Conservation (phyloP, 2,888 invertebrate species). For the Apodemia duryi region DNA sequence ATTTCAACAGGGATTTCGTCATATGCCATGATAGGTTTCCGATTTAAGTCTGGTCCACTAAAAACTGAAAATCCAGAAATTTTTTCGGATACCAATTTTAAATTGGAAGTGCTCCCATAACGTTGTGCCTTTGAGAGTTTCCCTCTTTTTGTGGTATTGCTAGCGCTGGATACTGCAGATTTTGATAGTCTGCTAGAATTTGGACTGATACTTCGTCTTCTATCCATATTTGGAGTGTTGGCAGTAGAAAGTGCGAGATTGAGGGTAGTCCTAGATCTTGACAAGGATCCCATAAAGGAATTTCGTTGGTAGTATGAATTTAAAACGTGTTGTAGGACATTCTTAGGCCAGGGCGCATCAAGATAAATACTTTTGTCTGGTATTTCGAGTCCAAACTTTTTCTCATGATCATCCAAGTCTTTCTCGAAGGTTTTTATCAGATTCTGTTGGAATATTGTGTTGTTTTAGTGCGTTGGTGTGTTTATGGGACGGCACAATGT, state of each 20-base stretch:
- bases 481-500: conserved; percentile 42
- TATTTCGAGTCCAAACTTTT: conserved; percentile 59
- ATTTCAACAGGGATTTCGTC: conserved; percentile 36
- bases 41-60: conserved; percentile 43
- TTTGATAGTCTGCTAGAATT: conserved; percentile 39
- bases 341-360: conserved; percentile 66
- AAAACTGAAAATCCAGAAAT: conserved; percentile 69
- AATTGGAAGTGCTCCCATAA: conserved; percentile 63
- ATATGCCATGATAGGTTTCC: conserved; percentile 69
- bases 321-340: conserved; percentile 64
- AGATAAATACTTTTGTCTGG: conserved; percentile 51
- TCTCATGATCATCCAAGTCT: conserved; percentile 68
- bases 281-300: conserved; percentile 75
- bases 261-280: conserved; percentile 77
- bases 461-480: conserved; percentile 34
- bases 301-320: conserved; percentile 58
- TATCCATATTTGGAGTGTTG: conserved; percentile 52
- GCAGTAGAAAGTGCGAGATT: conserved; percentile 54
- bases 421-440: conserved; percentile 55
- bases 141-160: conserved; percentile 49
- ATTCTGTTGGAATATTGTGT: conserved; percentile 47
- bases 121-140: conserved; percentile 51
- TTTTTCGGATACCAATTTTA: conserved; percentile 64
- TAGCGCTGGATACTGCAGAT: conserved; percentile 49
- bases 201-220: conserved; percentile 59